Evolutionary conservation across 1,140 invertebrate species (phyloP), one percentile per base, ranked within the genome.

Genomic region (Ylistrum balloti): DNA sequence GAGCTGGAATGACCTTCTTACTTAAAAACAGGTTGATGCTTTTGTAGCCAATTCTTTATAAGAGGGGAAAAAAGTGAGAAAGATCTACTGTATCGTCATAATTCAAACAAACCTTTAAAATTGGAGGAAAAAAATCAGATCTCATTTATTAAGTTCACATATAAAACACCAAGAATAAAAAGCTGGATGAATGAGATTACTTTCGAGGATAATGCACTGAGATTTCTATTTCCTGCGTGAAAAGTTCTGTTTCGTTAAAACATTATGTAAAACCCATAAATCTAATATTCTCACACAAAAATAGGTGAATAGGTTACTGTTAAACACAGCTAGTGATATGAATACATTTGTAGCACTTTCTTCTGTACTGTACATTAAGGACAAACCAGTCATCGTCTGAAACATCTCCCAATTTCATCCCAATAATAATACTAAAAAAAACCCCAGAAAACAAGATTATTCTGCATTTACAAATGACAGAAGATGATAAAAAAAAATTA

Each of bases 171-270:
- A 56, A 20, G 35, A 33, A 85, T 85, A 28, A 88, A 88, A 35
- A 85, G 33, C 56, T 34, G 34, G 48, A 88, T 88, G 45, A 11
- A 85, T 85, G 88, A 85, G 35, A 85, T 88, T 88, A 85, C 88
- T 85, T 48, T 85, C 85, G 48, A 35, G 56, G 56, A 28, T 74
- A 74, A 74, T 74, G 56, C 2, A 74, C 56, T 74, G 56, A 74
- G 56, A 74, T 74, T 74, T 74, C 56, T 28, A 74, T 74, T 74
- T 74, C 56, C 56, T 74, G 56, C 22, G 22, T 74, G 22, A 28
- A 74, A 11, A 22, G 11, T 48, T 74, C 28, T 28, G 22, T 74
- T 74, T 74, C 15, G 28, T 74, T 74, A 74, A 74, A 74, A 74
- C n/a, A 74, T 48, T 48, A 74, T n/a, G 22, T 28, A 74, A 74